Base-by-base conservation (phyloP, 2,113 vertebrate species). In the Pygoscelis antarcticus region DNA sequence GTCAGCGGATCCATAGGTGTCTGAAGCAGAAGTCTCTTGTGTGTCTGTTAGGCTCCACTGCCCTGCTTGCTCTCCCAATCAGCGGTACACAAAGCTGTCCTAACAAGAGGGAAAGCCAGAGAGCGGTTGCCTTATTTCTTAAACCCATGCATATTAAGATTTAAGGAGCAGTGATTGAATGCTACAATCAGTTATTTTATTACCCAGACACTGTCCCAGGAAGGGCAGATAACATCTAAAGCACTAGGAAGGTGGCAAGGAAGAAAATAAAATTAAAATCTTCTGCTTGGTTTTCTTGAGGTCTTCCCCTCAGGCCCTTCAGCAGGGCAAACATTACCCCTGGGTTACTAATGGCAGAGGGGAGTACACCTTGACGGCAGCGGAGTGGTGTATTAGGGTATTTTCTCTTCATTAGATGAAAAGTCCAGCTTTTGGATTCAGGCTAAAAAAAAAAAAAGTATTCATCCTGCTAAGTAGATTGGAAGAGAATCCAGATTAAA, bases 401-500 rank as follows among this genome's bases (percentile, higher is more conserved):
- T 93, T 96, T 96, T 79, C 85, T 97, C 55, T 81, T 95, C 66
- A 92, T 96, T 61, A 81, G 66, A 81, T 96, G 89, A 89, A 92
- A 97, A 92, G 52, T 38, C 19, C 42, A 52, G 89, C 74, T 95
- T 97, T 95, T 96, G 90, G 70, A 95, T 97, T 93, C 80, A 57
- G 65, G 71, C 34, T 83, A 47, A 79, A 83, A 57, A 91, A 76
- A 36, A 64, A 62, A 64, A 47, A 49, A 52, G 18, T 57, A 74
- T 80, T 93, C 92, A 96, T 83, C 51, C 52, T 91, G 83, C 91
- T 92, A 95, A 98, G 79, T 94, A 97, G 94, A 97, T 93, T 97
- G 95, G 91, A 92, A 86, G 61, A 82, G 96, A 97, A 97, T 97
- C 96, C 96, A 97, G 97, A 97, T 97, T 95, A 98, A 97, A 93